These are phyloP conservation scores for Melinopterus prodromus DNA, from an alignment of 2,888 invertebrate species.

Conservation along the genomic window DNA sequence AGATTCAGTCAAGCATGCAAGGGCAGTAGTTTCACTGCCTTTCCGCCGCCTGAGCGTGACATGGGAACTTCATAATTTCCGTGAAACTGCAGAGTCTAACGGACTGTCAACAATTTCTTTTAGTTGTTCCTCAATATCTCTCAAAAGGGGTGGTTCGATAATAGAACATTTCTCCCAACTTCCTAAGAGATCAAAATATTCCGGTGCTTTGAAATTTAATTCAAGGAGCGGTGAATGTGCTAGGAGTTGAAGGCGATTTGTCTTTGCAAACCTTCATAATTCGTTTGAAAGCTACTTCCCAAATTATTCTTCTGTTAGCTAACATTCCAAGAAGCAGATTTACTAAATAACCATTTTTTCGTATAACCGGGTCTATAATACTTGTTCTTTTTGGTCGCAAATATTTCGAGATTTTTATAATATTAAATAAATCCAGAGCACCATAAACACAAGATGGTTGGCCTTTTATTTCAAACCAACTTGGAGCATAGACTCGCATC, in stretches of 20 bases:
- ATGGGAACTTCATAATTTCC: too few relatives aligned
- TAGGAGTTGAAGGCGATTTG: background rate
- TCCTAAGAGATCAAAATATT: background rate
- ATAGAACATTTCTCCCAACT: conserved; percentile 4
- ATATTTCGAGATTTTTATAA: background rate
- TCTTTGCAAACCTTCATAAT: background rate
- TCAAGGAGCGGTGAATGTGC: background rate
- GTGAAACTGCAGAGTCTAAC: too few relatives aligned
- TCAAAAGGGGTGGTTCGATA: background rate
- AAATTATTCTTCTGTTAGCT: background rate
- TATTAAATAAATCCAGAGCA: background rate
- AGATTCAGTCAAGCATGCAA: too few relatives aligned
- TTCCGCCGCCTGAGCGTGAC: too few relatives aligned
- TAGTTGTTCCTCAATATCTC: background rate
- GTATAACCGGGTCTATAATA: background rate
- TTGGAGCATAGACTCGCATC: background rate
- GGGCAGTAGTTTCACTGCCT: too few relatives aligned
- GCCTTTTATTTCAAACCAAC: background rate
- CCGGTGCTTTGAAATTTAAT: background rate
- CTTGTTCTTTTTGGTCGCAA: background rate
- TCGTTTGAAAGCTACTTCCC: background rate
- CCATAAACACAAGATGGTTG: background rate
- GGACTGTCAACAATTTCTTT: background rate
- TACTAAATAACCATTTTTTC: background rate
- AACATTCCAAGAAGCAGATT: background rate